A percentile compares a stretch with the other conserved stretches of the same genome.
Evolutionary conservation across 2,113 vertebrate species (phyloP).

Genomic region (Phalacrocorax aristotelis): DNA sequence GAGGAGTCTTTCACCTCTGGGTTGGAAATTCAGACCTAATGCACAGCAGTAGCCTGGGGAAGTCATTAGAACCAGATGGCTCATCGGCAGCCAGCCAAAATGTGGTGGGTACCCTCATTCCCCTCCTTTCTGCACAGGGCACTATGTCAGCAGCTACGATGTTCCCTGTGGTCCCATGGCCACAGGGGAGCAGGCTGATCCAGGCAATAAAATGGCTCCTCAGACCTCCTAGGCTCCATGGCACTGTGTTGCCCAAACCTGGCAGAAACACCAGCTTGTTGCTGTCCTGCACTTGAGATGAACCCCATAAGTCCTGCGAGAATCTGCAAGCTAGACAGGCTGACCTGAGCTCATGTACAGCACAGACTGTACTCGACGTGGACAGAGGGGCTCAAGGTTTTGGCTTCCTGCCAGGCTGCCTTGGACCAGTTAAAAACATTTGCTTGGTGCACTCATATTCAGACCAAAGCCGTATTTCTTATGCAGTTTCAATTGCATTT

Average conservation of each 20-base stretch:
- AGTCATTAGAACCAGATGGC: neutral
- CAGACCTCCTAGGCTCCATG: neutral
- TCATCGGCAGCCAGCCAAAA: neutral
- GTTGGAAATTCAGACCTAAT: neutral
- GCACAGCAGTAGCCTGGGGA: neutral
- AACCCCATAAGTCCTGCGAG: accelerated
- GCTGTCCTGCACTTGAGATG: neutral
- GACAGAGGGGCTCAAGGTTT: accelerated
- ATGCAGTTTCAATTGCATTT: neutral
- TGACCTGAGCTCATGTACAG: accelerated
- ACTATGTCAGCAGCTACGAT: neutral
- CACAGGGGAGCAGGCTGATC: neutral
- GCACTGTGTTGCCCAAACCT: accelerated
- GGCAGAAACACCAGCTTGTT: neutral
- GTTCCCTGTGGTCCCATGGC: neutral
- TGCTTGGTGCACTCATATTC: neutral
- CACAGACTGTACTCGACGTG: neutral
- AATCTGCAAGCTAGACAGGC: neutral
- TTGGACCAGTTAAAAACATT: neutral
- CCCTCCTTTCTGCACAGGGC: neutral
- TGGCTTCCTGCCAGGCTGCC: too few relatives aligned
- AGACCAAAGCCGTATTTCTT: neutral
- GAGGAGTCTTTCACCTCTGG: neutral
- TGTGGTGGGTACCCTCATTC: neutral
- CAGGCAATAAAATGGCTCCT: neutral